Evolutionary conservation across 2,113 vertebrate species (phyloP), one percentile per base, ranked within the genome.

Genomic region (Pleuronectes platessa): DNA sequence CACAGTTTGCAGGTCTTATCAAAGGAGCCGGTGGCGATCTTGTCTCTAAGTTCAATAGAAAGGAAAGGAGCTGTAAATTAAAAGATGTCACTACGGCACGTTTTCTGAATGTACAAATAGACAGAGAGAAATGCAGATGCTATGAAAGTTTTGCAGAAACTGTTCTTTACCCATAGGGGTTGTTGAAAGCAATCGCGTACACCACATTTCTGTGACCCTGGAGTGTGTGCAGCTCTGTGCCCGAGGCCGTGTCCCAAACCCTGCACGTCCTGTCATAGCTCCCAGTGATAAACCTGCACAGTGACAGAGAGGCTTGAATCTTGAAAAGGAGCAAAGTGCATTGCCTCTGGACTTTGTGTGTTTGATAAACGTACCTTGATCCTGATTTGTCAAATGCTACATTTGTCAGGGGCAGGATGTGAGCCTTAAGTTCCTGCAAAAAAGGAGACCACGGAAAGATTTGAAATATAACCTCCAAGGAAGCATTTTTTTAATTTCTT

Each of bases 201-300:
- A 99, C 97, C 78, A 99, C 97, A 0, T 99, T 99, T 83, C 88
- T 88, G 77, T 99, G 98, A 17, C 97, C 97, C 68, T 96, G 93
- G 67, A 99, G 92, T 0, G 93, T 94, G 49, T 49, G 94, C 2
- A 98, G 93, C 68, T 97, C 96, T 47, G 95, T 93, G 86, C 96
- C 96, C 0, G 96, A 96, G 0, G 91, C 91, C 0, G 97, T 99
- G 89, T 98, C 96, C 98, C 98, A 99, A 20, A 99, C 83, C 89
- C 96, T 96, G 77, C 97, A 99, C 0, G 97, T 99, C 85, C 97
- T 95, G 70, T 99, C 98, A 61, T 99, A 99, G 93, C 98, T 99
- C 60, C 97, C 98, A 15, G 97, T 99, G 89, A 99, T 97, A 84
- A 99, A 98, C 74, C 97, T 99, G 84, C 77, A 87, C 63, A 66